Evolutionary conservation across 2,113 vertebrate genomes (phyloP), one percentile per base, ranked within the genome.

Genomic region (Protobothrops flavoviridis): DNA sequence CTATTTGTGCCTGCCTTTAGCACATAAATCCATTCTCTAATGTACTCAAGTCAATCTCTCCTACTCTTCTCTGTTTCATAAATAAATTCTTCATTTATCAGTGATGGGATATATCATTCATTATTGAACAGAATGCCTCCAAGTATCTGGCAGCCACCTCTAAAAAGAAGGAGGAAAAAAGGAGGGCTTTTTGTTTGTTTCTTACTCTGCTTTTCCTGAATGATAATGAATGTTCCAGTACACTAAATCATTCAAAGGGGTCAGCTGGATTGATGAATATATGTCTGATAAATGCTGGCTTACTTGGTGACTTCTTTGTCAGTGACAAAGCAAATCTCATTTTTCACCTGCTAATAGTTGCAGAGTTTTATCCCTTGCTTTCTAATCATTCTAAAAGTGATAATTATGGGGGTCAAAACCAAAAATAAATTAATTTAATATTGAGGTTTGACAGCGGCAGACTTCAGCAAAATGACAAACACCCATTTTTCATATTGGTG

Each of bases 11-110:
- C 59, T 93, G 33, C 86, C 91, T 92, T 88, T 90, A 94, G 59
- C 93, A 92, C 94, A 87, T 93, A 87, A 92, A 94, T 96, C 91
- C 94, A 93, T 95, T 96, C 95, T 95, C 85, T 86, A 94, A 92
- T 95, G 87, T 95, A 95, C 96, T 91, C 91, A 93, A 94, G 61
- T 88, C 92, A 91, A 93, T 81, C 11, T 95, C 88, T 96, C 91
- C 94, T 95, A 95, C 95, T 93, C 90, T 56, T 50, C 94, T 93
- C 0, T 12, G 90, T 95, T 95, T 96, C 93, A 94, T 95, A 90
- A 95, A 95, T 96, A 96, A 97, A 95, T 96, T 53, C 81, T 53
- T 94, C 50, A 90, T 95, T 95, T 96, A 94, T 94, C 92, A 95
- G 33, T 91, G 91, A 95, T 91, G 90, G 61, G 93, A 96, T 91